Conservation (phyloP, 2,888 invertebrate species). For the Athalia circularis region DNA sequence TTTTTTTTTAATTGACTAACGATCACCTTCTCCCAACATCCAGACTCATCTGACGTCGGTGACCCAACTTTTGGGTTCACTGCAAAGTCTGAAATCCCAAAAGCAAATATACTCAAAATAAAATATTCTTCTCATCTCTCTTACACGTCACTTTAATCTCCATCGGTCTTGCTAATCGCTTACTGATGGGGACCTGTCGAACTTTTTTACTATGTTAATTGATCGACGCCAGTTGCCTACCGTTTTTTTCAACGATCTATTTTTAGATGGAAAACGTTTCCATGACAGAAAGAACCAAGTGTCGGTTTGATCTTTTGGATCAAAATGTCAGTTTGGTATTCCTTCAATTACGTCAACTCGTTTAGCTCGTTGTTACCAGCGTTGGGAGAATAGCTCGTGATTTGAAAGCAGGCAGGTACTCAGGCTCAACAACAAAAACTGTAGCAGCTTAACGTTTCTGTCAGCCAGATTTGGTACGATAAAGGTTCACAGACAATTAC, state of each 20-base stretch:
- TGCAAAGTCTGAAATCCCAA: neutral
- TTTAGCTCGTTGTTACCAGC: constrained; percentile 5
- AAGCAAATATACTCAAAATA: neutral
- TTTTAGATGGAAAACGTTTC: constrained; percentile 26
- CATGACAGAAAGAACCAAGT: constrained; percentile 15
- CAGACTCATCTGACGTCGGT: neutral
- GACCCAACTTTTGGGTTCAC: neutral
- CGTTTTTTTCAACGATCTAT: neutral
- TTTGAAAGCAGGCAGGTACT: neutral
- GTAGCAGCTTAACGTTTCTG: neutral
- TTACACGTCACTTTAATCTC: neutral
- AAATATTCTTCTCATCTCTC: neutral
- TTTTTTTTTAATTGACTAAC: too few species aligned
- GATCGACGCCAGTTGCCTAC: constrained; percentile 27
- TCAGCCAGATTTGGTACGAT: neutral
- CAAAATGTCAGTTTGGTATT: constrained; percentile 35
- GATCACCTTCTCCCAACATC: neutral
- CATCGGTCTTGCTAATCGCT: constrained; percentile 35
- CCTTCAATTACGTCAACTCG: constrained; percentile 23
- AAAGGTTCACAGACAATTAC: neutral
- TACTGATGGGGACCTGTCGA: neutral
- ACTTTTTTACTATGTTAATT: constrained; percentile 30
- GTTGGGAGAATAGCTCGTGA: constrained; percentile 1
- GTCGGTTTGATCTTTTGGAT: constrained; percentile 33
- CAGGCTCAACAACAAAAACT: constrained; percentile 5